Percentiles rank a stretch among this genome's conserved stretches.
Evolutionary conservation across 2,113 vertebrate genomes (phyloP).

Genomic region (Sakesphorus luctuosus): DNA sequence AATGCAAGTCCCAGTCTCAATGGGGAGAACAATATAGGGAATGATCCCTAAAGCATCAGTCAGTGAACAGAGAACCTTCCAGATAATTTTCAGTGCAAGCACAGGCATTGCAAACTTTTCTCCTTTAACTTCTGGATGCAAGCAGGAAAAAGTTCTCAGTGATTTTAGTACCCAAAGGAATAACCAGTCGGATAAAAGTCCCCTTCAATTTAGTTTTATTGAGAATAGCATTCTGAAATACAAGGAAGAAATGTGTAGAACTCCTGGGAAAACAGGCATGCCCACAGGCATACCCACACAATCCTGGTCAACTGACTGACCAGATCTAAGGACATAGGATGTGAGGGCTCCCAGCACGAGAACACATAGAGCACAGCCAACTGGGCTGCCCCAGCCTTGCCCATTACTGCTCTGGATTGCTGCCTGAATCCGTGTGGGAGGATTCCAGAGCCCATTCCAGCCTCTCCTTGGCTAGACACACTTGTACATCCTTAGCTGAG

Average conservation of each 20-base stretch:
- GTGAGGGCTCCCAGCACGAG: neutral
- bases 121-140: neutral
- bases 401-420: rapidly evolving
- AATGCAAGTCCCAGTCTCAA: neutral
- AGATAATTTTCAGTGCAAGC: neutral
- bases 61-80: neutral
- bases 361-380: neutral
- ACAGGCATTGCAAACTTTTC: neutral
- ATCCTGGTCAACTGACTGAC: too few species aligned
- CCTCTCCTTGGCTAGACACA: neutral
- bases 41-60: neutral
- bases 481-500: neutral
- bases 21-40: neutral
- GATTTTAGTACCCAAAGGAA: neutral
- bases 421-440: too few species aligned
- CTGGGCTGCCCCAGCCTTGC: neutral
- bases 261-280: neutral
- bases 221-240: neutral
- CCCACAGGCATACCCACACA: too few species aligned
- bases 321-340: neutral
- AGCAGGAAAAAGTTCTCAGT: neutral
- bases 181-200: neutral
- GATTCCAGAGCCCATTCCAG: neutral
- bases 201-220: neutral
- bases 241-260: neutral